Base-by-base conservation (phyloP, 2,888 invertebrate genomes). In the Chesias legatella region DNA sequence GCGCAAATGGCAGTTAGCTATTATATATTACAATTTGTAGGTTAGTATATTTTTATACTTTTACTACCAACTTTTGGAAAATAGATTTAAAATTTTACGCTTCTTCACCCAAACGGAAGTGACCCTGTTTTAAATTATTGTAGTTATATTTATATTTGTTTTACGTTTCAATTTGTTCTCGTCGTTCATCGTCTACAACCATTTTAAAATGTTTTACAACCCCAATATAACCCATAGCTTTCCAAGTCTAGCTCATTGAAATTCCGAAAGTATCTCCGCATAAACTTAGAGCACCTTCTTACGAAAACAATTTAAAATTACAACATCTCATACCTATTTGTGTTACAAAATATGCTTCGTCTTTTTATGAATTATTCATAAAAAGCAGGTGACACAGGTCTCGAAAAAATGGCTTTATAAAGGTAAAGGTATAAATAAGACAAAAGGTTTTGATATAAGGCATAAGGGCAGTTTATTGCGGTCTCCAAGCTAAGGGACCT, bases 381-480 rank as follows among this genome's bases (percentile, higher is more conserved):
- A 40, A 44, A 44, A 64, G 53, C 48, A 60, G 53, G 51, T 57
- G 53, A 59, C 61, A 61, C 61, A 63, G 66, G 56, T 63, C 48
- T 61, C 56, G 63, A 63, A 58, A 59, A 63, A 62, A 63, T 56
- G 51, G 56, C 48, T 57, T 60, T 54, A 51, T 55, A 54, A 36
- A 41, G 32, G 40, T 41, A 40, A 28, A 32, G 23, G 30, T 33
- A 53, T 60, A 59, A 59, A 60, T 58, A 62, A 63, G 53, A 61
- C 55, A 62, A 58, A 64, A 63, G 62, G 60, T 62, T 67, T 67
- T 60, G 67, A 73, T 72, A 63, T 62, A 64, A 53, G 53, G 58
- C 61, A 63, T 68, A 67, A 67, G 52, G 60, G 50, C 56, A 67
- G 67, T 73, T 75, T 75, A 75, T 69, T 65, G 67, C 67, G 64